Evolutionary conservation across 2,888 invertebrate genomes (phyloP), one percentile per base, ranked within the genome.

Genomic region (Dicranocentrus wangi): DNA sequence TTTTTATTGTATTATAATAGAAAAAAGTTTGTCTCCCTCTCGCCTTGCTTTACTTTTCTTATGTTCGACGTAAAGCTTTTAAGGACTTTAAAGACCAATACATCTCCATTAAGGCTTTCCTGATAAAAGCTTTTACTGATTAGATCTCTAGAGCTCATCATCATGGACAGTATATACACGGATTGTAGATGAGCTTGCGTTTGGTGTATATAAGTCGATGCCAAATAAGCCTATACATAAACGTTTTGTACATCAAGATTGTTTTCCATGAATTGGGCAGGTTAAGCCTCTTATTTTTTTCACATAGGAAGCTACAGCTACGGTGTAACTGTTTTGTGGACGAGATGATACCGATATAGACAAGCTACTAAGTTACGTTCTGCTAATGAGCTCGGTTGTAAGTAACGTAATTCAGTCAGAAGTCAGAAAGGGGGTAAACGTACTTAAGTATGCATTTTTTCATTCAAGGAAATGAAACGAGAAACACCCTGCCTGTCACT

Each of bases 71-170:
- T 55, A 55, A 23, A 55, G 55, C 55, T 55, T 55, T 55, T 55
- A 55, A 55, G 55, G 55, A 55, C 55, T 55, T 55, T 55, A 55
- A 55, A 55, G 55, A 55, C 55, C 55, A 23, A 55, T 55, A 55
- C 25, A 55, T 55, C 25, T 55, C 55, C 55, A 55, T 55, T 55
- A 55, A 55, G 55, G 55, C 25, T 25, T 55, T 55, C 23, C 25
- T 55, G 55, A 55, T 55, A 55, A 55, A 55, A 55, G 55, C 55
- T 55, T 55, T 55, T 55, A 25, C 55, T 55, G 55, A 55, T 55
- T 55, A 55, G 55, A 55, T 55, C 55, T 55, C 25, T 55, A 55
- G 55, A 55, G 55, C 55, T 25, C 55, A 25, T 55, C 55, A 55
- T 55, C 47, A 47, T 55, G 51, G 51, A 51, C n/a, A 19, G 51